Base-by-base conservation (phyloP, 2,113 vertebrate species). In the Anhinga rufa region DNA sequence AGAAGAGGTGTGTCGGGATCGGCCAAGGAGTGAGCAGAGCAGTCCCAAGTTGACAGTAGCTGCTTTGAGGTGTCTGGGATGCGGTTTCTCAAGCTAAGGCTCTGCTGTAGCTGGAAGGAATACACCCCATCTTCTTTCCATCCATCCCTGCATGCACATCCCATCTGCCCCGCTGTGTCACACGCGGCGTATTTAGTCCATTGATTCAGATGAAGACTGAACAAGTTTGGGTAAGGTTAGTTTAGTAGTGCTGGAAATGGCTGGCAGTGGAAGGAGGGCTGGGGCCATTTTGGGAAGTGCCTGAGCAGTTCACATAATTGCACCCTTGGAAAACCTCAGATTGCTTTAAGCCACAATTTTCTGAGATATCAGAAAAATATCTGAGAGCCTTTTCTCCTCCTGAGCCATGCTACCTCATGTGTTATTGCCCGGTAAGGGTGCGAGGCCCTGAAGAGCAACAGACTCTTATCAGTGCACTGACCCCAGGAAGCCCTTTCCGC, bases 181-280 rank as follows among this genome's bases (percentile, higher is more conserved):
- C 11, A n/a, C 0, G 0, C 9, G 34, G 52, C 14, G 28, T 51
- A 1, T 38, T n/a, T 15, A 28, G 48, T 9, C 52, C 17, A 26
- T 2, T 17, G 28, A 34, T 36, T 21, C 38, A 46, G 42, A 52
- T 72, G 52, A 48, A 86, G 34, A 10, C 14, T 6, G 17, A 70
- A 19, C 28, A 57, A 29, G 15, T 55, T 69, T 34, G 29, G 17
- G 46, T 25, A 32, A 18, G 44, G 44, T 7, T 42, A 21, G 21
- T 38, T 44, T 24, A 79, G 51, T 17, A 24, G 36, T 15, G 38
- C 82, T 64, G 34, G 40, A 34, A 64, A 40, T 11, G 36, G 38
- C 12, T 25, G 12, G 26, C 31, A 81, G 70, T 13, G 16, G 29
- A 19, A 79, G 36, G 17, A 79, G 10, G 4, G 21, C 24, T 77